Evolutionary conservation across 64 coral and sea anemone species (phyloP), one percentile per base, ranked within the genome.

Genomic region (Pocillopora verrucosa): DNA sequence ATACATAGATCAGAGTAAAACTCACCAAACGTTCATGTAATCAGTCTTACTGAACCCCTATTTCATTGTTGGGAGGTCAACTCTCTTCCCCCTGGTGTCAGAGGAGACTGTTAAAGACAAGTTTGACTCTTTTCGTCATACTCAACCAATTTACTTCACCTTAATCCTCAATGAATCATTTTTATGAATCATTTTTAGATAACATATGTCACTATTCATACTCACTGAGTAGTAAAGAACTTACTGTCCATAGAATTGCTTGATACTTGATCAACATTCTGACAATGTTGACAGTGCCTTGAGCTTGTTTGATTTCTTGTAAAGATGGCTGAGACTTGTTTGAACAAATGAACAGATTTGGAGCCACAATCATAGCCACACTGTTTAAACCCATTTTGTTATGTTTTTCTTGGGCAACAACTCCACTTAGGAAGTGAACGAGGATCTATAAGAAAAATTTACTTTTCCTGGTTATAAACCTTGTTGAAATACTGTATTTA

Each of bases 341-440:
- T 3, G 81, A 75, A 20, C 87, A 80, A 26, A 95, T 74, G 73
- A 95, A 95, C 11, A 99, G 75, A 72, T 99, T 99, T 1, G 97
- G 97, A 13, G 97, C 94, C 91, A 99, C 95, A 9, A 99, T 99
- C 97, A 99, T 99, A 2, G 97, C 91, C 15, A 99, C 97, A 34
- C 95, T 99, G 91, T 95, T 99, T 3, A 95, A 65, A n/a, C 90
- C 86, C 97, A 99, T 99, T 69, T 99, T 99, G 88, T 99, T 99
- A 0, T 93, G 86, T 72, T 99, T 95, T 60, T 99, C 94, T 12
- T 95, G 79, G 20, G 78, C 38, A 16, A 93, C 90, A 12, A 99
- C 91, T 74, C 88, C 80, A 16, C 87, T 92, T 24, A 99, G 86
- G 73, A 99, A 99, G 34, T 84, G 72, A n/a, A 99, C 88, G 30